These are phyloP conservation scores for Sylvia borin DNA, from an alignment of 2,797 vertebrate species.

Conservation along the genomic window DNA sequence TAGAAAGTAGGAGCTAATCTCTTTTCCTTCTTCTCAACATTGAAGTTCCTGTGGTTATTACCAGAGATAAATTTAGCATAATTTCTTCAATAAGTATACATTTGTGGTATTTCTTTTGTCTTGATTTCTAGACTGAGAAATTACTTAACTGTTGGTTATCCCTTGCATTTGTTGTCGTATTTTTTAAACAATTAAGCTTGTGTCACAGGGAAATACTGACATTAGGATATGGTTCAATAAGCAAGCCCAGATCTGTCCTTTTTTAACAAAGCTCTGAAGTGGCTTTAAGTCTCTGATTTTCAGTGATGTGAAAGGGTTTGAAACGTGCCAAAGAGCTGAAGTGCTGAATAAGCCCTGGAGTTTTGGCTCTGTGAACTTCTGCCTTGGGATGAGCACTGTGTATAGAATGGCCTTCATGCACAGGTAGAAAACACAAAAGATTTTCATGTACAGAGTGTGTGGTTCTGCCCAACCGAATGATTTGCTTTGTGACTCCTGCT, in stretches of 20 bases:
- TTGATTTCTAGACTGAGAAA: background rate
- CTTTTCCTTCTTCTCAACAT: background rate
- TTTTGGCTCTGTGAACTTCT: background rate
- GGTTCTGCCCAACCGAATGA: slow-evolving; percentile 33
- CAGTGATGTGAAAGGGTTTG: background rate
- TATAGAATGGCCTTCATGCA: background rate
- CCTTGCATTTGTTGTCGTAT: background rate
- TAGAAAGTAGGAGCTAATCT: background rate
- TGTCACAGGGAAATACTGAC: background rate
- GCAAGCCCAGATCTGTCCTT: background rate
- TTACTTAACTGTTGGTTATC: background rate
- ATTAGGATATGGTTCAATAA: background rate
- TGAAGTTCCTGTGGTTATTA: slow-evolving; percentile 5
- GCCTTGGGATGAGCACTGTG: background rate
- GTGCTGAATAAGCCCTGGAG: background rate
- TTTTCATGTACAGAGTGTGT: slow-evolving; percentile 68
- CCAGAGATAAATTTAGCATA: background rate
- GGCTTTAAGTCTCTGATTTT: background rate
- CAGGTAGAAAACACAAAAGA: slow-evolving; percentile 48
- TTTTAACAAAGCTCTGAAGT: background rate
- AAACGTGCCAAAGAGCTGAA: background rate
- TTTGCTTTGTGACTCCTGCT: slow-evolving; percentile 49
- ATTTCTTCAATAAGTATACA: background rate
- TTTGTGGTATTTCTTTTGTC: background rate
- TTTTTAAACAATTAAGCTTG: slow-evolving; percentile 1